These are phyloP conservation scores for Coregonus clupeaformis DNA, from an alignment of 2,113 vertebrate genomes.

Conservation along the genomic window DNA sequence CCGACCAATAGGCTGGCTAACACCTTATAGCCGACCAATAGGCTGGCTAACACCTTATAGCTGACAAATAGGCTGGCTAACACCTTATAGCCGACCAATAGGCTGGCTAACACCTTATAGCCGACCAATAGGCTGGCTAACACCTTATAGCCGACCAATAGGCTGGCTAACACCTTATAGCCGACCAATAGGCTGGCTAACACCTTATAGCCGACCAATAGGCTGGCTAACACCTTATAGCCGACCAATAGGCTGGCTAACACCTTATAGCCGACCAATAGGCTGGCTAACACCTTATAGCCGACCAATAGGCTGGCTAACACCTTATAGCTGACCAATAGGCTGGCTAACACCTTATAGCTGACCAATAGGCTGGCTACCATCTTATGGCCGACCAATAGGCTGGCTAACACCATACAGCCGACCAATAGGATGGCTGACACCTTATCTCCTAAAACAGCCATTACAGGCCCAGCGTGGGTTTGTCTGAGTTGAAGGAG, in stretches of 20 bases:
- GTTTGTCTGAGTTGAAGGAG: slow-evolving; percentile 40
- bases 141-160: no score
- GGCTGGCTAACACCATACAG: slow-evolving; percentile 18
- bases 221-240: background rate
- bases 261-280: no score
- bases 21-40: slow-evolving; percentile 39
- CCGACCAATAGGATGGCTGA: slow-evolving; percentile 44
- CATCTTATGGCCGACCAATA: no score
- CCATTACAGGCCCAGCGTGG: slow-evolving; percentile 52
- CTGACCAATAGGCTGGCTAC: slow-evolving; percentile 31
- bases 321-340: no score
- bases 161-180: slow-evolving; percentile 19
- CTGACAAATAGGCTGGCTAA: no score
- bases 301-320: background rate
- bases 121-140: slow-evolving; percentile 32
- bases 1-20: no score
- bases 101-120: background rate
- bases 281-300: slow-evolving; percentile 19
- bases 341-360: background rate
- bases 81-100: no score
- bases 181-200: slow-evolving; percentile 44
- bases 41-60: slow-evolving; percentile 53
- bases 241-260: slow-evolving; percentile 32
- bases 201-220: slow-evolving; percentile 34
- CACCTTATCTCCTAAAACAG: slow-evolving; percentile 55